Conservation (phyloP, 2,113 vertebrate species). For the Tylochromis polylepis region DNA sequence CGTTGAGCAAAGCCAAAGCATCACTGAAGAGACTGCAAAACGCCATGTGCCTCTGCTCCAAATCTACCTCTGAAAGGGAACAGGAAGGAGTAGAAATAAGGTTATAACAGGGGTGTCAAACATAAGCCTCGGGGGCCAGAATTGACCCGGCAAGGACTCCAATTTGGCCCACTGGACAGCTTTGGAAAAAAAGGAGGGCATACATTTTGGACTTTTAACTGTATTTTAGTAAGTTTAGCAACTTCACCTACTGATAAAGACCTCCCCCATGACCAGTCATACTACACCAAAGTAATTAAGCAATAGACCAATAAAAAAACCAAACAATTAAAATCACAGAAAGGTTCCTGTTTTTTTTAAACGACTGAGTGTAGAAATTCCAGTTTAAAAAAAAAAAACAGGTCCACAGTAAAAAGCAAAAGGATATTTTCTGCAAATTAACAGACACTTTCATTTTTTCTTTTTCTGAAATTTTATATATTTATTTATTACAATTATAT, state of each 20-base stretch:
- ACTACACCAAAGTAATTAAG: neutral
- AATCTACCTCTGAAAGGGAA: conserved; percentile 75
- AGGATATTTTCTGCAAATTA: neutral
- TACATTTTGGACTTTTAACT: neutral
- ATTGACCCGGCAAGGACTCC: neutral
- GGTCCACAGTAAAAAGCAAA: neutral
- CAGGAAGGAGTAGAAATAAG: neutral
- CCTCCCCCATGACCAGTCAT: neutral
- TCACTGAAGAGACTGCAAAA: conserved; percentile 88
- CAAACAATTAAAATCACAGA: neutral
- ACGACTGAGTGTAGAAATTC: neutral
- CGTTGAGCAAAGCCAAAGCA: conserved; percentile 85
- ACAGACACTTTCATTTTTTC: neutral
- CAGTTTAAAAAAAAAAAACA: neutral
- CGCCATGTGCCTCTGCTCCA: conserved; percentile 89
- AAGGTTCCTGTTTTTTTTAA: neutral
- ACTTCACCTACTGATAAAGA: neutral
- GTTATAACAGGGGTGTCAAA: neutral
- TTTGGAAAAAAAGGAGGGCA: neutral
- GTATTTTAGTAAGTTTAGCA: neutral
- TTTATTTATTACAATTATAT: neutral
- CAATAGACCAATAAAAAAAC: neutral
- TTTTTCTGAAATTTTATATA: neutral
- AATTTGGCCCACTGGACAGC: neutral
- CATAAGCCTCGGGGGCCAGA: neutral